A percentile compares a stretch with the other conserved stretches of the same genome.
These are phyloP conservation scores for Chelonus insularis DNA, from an alignment of 1,140 invertebrate genomes.

Conservation along the genomic window DNA sequence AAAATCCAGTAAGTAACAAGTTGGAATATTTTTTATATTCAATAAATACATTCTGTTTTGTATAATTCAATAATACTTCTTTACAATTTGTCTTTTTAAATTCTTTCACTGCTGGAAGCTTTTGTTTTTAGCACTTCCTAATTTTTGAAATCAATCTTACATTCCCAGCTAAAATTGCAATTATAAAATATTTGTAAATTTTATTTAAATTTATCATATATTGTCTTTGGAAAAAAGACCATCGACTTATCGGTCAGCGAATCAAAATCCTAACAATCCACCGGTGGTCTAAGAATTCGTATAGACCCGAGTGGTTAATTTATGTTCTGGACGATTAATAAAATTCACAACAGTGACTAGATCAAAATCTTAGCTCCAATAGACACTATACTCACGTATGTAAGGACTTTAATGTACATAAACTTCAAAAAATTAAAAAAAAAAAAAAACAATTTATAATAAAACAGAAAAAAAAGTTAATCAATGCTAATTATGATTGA, in stretches of 20 bases:
- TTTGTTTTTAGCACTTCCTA: too few relatives aligned
- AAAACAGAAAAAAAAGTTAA: neutral
- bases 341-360: conserved; percentile 38
- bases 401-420: neutral
- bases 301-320: conserved; percentile 39
- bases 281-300: conserved; percentile 36
- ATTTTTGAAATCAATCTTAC: too few relatives aligned
- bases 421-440: neutral
- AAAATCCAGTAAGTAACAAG: too few relatives aligned
- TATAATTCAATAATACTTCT: too few relatives aligned
- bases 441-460: conserved; percentile 4
- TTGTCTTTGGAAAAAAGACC: conserved; percentile 2
- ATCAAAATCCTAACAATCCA: conserved; percentile 16
- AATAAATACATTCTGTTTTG: too few relatives aligned
- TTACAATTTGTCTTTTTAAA: too few relatives aligned
- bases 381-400: conserved; percentile 1
- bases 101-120: too few relatives aligned
- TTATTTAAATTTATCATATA: neutral
- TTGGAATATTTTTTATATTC: too few relatives aligned
- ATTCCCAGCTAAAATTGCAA: too few relatives aligned
- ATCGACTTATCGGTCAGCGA: conserved; percentile 14
- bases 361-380: conserved; percentile 32
- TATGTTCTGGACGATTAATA: conserved; percentile 47
- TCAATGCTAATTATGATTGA: too few relatives aligned
- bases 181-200: neutral